Evolutionary conservation across 2,888 invertebrate species (phyloP), one percentile per base, ranked within the genome.

Genomic region (Nudaria mundana): DNA sequence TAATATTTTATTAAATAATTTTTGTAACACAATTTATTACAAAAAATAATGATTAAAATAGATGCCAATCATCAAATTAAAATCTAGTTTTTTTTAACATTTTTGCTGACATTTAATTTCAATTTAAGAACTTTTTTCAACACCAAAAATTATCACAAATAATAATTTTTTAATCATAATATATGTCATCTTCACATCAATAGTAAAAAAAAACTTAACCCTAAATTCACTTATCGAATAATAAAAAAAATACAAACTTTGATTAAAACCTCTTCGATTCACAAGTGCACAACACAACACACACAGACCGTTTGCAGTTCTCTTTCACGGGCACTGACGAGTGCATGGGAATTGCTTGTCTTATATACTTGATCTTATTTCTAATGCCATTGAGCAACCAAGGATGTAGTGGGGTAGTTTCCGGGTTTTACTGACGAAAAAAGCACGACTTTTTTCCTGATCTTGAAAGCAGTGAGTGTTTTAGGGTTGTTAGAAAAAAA

Each of bases 311-410:
- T 56, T 34, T 22, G 44, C 24, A 34, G 32, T 25, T 15, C 13
- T 29, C 31, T 36, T 16, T 30, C 29, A 46, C 52, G 49, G 43
- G 38, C 28, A 66, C 66, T 66, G 62, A 38, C 35, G 32, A 30
- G 22, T 40, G 40, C 40, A 44, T 18, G 35, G 33, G 25, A 36
- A 30, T 16, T 30, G 22, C 6, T n/a, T 36, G 49, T 36, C 56
- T 72, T 76, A 63, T 76, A 77, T 77, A 77, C 57, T 50, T 71
- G 67, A 56, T 69, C 68, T 68, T 67, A 66, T 64, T 68, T 67
- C 64, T 60, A 52, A 47, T 43, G 30, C 20, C 46, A 40, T 63
- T 63, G 41, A 28, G 48, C 37, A 59, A 56, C 44, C 52, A 57
- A 66, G 66, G 67, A 63, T 11, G 31, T 48, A 44, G 63, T 48